These are phyloP conservation scores for Aplodontia rufa DNA, from an alignment of 2,113 vertebrate species.

Conservation along the genomic window DNA sequence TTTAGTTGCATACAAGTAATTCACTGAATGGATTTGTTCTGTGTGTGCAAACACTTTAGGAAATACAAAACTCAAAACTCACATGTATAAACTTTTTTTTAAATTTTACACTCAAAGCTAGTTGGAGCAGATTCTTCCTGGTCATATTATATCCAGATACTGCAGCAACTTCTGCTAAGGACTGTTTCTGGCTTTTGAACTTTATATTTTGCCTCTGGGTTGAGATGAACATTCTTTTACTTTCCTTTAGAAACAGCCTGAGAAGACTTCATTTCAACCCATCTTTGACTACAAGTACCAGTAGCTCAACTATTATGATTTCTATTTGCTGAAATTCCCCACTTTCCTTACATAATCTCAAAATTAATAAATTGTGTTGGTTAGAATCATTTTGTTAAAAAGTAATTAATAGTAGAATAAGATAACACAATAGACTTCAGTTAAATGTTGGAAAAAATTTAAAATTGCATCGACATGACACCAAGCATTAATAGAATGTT, in stretches of 20 bases:
- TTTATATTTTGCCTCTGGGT: too few species aligned
- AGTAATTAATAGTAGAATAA: background rate
- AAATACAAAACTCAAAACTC: background rate
- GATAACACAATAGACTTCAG: background rate
- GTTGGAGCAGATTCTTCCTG: background rate
- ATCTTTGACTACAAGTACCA: background rate
- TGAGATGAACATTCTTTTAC: background rate
- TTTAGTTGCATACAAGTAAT: too few species aligned
- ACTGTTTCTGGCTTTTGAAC: too few species aligned
- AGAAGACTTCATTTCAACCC: background rate
- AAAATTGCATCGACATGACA: background rate
- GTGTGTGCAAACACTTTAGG: background rate
- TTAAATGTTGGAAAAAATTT: background rate
- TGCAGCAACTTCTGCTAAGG: too few species aligned
- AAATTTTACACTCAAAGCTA: background rate
- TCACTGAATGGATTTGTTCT: background rate
- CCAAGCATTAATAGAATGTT: background rate
- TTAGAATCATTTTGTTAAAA: slow-evolving; percentile 36
- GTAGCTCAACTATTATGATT: background rate
- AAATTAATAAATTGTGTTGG: slow-evolving; percentile 30
- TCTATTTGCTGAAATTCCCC: background rate
- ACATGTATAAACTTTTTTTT: background rate
- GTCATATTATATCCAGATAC: background rate
- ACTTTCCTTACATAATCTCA: background rate
- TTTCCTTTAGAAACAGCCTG: background rate